Percentiles rank a stretch among this genome's conserved stretches.
Evolutionary conservation across 2,888 invertebrate genomes (phyloP).

Genomic region (Gonocerus acuteangulatus): DNA sequence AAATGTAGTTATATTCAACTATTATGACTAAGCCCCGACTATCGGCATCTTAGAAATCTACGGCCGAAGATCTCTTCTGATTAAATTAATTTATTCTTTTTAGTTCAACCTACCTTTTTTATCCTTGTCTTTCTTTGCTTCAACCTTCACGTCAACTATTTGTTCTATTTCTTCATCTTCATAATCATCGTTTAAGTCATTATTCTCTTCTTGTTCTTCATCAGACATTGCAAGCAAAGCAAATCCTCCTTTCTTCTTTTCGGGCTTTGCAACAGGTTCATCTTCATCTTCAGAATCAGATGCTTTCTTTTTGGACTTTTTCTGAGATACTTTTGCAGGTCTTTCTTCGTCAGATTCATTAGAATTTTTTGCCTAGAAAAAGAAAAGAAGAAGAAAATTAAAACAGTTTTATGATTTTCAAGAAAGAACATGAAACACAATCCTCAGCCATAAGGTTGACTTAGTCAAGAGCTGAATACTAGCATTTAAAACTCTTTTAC

Average conservation of each 20-base stretch:
- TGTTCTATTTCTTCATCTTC: conserved; percentile 41
- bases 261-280: conserved; percentile 40
- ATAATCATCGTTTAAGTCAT: conserved; percentile 29
- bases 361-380: conserved; percentile 28
- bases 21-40: no score
- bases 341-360: conserved; percentile 10
- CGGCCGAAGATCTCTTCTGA: no score
- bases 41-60: no score
- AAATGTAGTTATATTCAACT: no score
- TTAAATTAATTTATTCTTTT: no score
- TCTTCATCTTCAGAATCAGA: conserved; percentile 43
- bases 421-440: background rate
- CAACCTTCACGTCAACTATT: conserved; percentile 44
- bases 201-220: conserved; percentile 31
- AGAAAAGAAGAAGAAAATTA: background rate
- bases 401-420: background rate
- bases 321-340: background rate
- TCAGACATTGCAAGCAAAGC: conserved; percentile 37
- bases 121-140: conserved; percentile 45
- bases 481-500: no score
- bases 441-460: background rate
- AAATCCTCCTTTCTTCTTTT: conserved; percentile 41
- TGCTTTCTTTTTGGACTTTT: conserved; percentile 38
- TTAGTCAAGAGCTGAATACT: no score
- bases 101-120: conserved; percentile 29